Evolutionary conservation across 2,888 invertebrate genomes (phyloP), one percentile per base, ranked within the genome.

Genomic region (Tenthredo livida): DNA sequence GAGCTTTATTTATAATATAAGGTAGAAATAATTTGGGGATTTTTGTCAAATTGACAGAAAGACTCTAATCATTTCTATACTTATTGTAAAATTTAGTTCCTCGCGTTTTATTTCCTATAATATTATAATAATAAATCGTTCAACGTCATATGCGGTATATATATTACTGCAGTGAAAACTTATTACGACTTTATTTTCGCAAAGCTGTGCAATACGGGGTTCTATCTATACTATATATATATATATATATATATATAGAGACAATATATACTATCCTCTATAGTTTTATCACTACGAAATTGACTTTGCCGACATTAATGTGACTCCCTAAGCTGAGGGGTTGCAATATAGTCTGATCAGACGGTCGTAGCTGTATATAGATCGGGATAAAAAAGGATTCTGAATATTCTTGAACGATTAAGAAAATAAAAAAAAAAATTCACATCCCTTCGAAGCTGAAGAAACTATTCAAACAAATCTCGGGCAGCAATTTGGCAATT

Each of bases 291-390:
- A 61, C 61, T 25, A 37, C 17, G 70, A 37, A 70, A 70, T 70
- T 70, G 70, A 70, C 70, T 70, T 70, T 17, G 70, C 17, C 37
- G 70, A 37, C 37, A 37, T 70, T 70, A 70, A 70, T 70, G 37
- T 70, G 25, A 70, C 33, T 37, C 70, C 70, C 37, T 37, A 37
- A 70, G 33, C 70, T 37, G 6, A 37, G 33, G 70, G 70, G 37
- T 29, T 10, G 25, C 70, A 29, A 70, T 70, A 70, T 37, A 33
- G 70, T 37, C 10, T 17, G 70, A 70, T 70, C 33, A 37, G 25
- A 70, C n/a, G 65, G 12, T 29, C 2, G 65, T 25, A 12, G 50
- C 6, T 50, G 4, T 50, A 50, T 61, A 61, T 61, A 21, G 1
- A n/a, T 9, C 70, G 37, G 37, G 70, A 37, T 5, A 37, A n/a